Evolutionary conservation across 2,113 vertebrate species (phyloP), one percentile per base, ranked within the genome.

Genomic region (Centrocercus urophasianus): DNA sequence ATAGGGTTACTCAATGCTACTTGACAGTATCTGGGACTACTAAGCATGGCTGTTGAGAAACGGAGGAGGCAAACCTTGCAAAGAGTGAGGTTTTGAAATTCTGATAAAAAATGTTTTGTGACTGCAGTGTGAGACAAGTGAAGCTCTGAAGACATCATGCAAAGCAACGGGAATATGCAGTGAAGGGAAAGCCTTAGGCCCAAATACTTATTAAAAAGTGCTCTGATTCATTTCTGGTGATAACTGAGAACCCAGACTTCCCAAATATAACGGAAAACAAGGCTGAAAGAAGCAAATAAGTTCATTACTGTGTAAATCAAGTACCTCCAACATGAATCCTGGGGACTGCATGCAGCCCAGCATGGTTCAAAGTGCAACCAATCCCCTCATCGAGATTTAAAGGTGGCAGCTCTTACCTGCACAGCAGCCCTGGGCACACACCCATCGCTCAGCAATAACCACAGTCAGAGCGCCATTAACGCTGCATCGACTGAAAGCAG

Each of bases 131-230:
- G 42, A 14, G 6, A 59, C n/a, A 50, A 15, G 25, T 65, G 48
- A 69, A 9, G 6, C 11, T 66, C 2, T 0, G 16, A 75, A n/a
- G 8, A 48, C 1, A 2, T 24, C 3, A 11, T 63, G 6, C 13
- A 89, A 82, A 82, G 7, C 9, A 85, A 79, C 10, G 5, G 65
- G 16, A 5, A 24, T 71, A 42, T 67, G 4, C 13, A 69, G 4
- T 19, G n/a, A 8, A 69, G 38, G 52, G 10, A 56, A 59, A 43
- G 4, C n/a, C 18, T 70, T 43, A 78, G 5, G 70, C 40, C 5
- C 2, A 43, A 5, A 8, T n/a, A 14, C 66, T 25, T 12, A 16
- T 9, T 17, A 32, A 24, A 48, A 24, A 34, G 5, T 34, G 15
- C 60, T 77, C 36, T 36, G 3, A 22, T 3, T 30, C 47, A 9